These are phyloP conservation scores for Aleiodes leptofemur DNA, from an alignment of 2,888 invertebrate species.

Conservation along the genomic window DNA sequence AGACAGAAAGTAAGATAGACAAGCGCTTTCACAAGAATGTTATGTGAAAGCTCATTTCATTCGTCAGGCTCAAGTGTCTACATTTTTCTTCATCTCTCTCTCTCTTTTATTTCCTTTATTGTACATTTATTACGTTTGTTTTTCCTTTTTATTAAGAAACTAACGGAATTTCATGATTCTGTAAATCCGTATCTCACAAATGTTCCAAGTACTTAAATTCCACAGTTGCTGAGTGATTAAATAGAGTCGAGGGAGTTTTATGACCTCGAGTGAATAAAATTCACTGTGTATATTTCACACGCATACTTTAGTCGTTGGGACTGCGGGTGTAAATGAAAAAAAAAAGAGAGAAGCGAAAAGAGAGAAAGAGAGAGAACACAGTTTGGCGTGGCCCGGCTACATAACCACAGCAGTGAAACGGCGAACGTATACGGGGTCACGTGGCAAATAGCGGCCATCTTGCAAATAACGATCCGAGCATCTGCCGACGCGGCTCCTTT, in stretches of 20 bases:
- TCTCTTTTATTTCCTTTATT: not conserved
- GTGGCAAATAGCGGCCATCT: conserved; percentile 68
- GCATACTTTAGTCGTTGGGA: conserved; percentile 1
- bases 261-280: conserved; percentile 27
- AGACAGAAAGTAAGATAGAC: conserved; percentile 23
- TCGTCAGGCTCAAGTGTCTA: conserved; percentile 15
- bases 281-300: conserved; percentile 24
- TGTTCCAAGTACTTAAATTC: conserved; percentile 39
- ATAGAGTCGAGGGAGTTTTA: conserved; percentile 31
- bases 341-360: not conserved
- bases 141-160: conserved; percentile 3
- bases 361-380: conserved; percentile 29
- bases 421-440: conserved; percentile 58
- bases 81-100: conserved; percentile 4
- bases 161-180: conserved; percentile 15
- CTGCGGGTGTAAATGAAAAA: conserved; percentile 6
- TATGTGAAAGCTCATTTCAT: conserved; percentile 24
- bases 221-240: conserved; percentile 32
- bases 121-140: conserved; percentile 12
- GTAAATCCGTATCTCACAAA: conserved; percentile 18
- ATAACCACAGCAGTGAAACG: conserved; percentile 54
- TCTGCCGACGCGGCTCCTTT: conserved; percentile 58
- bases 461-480: conserved; percentile 70
- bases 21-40: conserved; percentile 28
- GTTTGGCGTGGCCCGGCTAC: conserved; percentile 33